These are phyloP conservation scores for Sisor rabdophorus DNA, from an alignment of 2,113 vertebrate species.

Conservation along the genomic window DNA sequence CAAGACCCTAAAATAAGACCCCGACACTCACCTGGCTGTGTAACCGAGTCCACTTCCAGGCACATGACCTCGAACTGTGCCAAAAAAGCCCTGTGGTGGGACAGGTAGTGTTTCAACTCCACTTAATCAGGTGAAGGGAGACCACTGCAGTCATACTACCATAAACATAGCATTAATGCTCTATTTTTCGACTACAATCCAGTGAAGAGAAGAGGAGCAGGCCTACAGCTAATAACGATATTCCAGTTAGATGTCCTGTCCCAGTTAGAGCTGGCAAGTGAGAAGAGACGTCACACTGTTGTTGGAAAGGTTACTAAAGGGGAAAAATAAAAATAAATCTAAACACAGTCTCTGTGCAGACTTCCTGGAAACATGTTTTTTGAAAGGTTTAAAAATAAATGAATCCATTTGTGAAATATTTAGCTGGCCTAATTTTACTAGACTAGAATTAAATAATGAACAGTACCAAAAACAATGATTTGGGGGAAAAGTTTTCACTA, in stretches of 20 bases:
- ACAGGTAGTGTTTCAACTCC: not conserved
- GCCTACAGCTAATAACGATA: not conserved
- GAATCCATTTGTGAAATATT: not conserved
- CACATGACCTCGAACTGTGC: not conserved
- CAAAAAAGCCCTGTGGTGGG: not conserved
- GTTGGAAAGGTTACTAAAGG: not conserved
- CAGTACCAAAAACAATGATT: not conserved
- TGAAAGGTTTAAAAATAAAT: conserved; percentile 14
- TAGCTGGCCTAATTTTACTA: conserved; percentile 2
- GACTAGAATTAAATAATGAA: not conserved
- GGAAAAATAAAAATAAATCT: not conserved
- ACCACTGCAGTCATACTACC: conserved; percentile 19
- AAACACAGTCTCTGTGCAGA: not conserved
- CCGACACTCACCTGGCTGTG: no score
- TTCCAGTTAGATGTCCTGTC: conserved; percentile 19
- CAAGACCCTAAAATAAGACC: no score
- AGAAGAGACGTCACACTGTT: conserved; percentile 25
- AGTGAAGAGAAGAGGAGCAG: conserved; percentile 4
- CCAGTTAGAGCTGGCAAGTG: conserved; percentile 19
- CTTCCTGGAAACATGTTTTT: conserved; percentile 6
- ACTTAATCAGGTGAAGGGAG: conserved; percentile 3
- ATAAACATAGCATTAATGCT: not conserved
- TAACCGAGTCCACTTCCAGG: not conserved
- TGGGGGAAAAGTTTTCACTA: not conserved
- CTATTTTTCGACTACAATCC: conserved; percentile 2